Evolutionary conservation across 2,888 invertebrate species (phyloP).

Genomic region (Salpingus planirostris): DNA sequence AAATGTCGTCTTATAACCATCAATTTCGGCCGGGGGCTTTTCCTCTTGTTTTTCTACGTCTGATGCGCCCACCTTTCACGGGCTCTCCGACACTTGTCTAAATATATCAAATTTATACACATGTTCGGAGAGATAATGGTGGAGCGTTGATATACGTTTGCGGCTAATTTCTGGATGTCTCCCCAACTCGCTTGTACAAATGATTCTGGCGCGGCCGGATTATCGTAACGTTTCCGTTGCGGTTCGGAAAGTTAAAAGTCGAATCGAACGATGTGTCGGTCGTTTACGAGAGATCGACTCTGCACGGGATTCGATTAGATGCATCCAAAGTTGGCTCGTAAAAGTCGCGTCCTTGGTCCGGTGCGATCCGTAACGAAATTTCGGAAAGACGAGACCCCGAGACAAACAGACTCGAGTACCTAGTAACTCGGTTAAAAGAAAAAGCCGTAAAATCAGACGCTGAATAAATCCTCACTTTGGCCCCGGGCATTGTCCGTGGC

Average conservation of each 20-base stretch:
- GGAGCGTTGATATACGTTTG: neutral
- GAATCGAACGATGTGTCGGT: no score
- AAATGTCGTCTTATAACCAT: slow-evolving; percentile 12
- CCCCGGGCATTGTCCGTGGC: neutral
- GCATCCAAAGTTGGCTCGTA: slow-evolving; percentile 10
- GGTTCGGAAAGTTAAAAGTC: no score
- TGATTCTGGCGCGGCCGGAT: no score
- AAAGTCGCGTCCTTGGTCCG: slow-evolving; percentile 9
- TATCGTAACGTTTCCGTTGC: no score
- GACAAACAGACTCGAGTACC: slow-evolving; percentile 11
- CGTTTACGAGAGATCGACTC: no score
- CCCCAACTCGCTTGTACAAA: no score
- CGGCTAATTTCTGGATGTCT: no score
- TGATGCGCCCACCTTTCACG: slow-evolving; percentile 13
- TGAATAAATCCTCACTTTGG: slow-evolving; percentile 3
- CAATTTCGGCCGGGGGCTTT: slow-evolving; percentile 7
- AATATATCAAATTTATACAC: slow-evolving; percentile 6
- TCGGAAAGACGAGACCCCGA: slow-evolving; percentile 2
- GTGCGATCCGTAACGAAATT: slow-evolving; percentile 10
- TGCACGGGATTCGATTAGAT: slow-evolving; percentile 1
- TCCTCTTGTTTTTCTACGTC: slow-evolving; percentile 13
- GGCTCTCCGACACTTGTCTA: slow-evolving; percentile 11
- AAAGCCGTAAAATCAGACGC: slow-evolving; percentile 10
- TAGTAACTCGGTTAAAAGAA: slow-evolving; percentile 4
- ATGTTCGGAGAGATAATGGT: slow-evolving; percentile 1